Evolutionary conservation across 2,888 invertebrate genomes (phyloP).

Genomic region (Drosophila pseudotakahashii): DNA sequence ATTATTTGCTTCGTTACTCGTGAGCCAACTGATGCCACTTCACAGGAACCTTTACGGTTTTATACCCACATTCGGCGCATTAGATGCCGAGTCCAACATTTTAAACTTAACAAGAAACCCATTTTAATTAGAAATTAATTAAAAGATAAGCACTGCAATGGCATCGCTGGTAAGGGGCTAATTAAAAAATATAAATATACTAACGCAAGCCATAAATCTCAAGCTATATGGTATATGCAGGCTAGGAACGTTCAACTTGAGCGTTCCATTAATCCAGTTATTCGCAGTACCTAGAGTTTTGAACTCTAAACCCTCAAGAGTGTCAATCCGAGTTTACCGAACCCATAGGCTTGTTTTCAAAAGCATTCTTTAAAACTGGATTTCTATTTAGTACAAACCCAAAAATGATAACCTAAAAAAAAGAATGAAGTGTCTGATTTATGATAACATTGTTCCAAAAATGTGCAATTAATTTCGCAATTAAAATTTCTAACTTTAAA

Average conservation of each 20-base stretch:
- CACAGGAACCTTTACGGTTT: slow-evolving; percentile 23
- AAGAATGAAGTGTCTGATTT: not conserved
- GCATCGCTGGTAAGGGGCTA: slow-evolving; percentile 9
- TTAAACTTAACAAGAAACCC: slow-evolving; percentile 23
- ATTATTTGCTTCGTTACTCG: slow-evolving; percentile 18
- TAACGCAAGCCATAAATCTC: slow-evolving; percentile 20
- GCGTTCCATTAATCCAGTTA: slow-evolving; percentile 34
- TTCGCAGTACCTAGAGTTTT: slow-evolving; percentile 6
- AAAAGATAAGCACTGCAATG: slow-evolving; percentile 50
- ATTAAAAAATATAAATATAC: slow-evolving; percentile 32
- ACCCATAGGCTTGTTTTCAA: slow-evolving; percentile 1
- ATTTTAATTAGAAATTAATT: slow-evolving; percentile 47
- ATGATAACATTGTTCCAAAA: not conserved
- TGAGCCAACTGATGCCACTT: slow-evolving; percentile 45
- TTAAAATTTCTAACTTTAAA: not conserved
- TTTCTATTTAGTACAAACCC: slow-evolving; percentile 4
- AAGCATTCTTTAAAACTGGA: slow-evolving; percentile 2
- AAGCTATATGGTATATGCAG: slow-evolving; percentile 17
- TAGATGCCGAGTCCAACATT: slow-evolving; percentile 1
- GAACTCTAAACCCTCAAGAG: slow-evolving; percentile 1
- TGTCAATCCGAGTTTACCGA: slow-evolving; percentile 12
- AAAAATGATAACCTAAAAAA: not conserved
- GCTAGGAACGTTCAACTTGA: slow-evolving; percentile 17
- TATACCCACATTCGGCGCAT: slow-evolving; percentile 30
- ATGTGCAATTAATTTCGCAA: not conserved